phyloP scores from a whole-genome alignment of 2,888 invertebrate genomes.

The Petrophora chlorosata region DNA sequence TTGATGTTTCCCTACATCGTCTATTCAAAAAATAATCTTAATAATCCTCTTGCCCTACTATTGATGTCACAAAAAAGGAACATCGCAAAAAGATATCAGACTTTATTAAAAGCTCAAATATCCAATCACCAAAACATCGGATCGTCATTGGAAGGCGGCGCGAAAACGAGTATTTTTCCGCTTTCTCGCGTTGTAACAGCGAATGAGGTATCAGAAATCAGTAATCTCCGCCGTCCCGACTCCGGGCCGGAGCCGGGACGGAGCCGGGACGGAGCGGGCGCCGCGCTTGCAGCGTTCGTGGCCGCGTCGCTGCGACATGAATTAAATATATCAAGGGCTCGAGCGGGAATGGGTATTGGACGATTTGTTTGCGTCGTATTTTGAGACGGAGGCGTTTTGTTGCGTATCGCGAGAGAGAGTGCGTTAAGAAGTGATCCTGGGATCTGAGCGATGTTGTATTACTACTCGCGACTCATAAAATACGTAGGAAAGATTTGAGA shows the following conservation, averaged over 20 bases:
- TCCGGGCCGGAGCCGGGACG: too few species aligned
- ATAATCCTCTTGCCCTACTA: background rate
- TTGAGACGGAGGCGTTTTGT: conserved; percentile 28
- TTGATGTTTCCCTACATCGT: conserved; percentile 2
- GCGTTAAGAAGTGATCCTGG: conserved; percentile 6
- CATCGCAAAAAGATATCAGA: conserved; percentile 7
- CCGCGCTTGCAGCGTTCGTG: conserved; percentile 1
- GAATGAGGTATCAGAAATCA: conserved; percentile 25
- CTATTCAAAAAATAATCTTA: background rate
- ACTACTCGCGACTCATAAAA: conserved; percentile 2
- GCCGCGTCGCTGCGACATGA: conserved; percentile 14
- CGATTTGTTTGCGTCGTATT: conserved; percentile 36
- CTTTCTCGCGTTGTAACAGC: conserved; percentile 22
- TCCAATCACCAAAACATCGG: conserved; percentile 21
- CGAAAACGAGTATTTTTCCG: conserved; percentile 22
- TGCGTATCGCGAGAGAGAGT: conserved; percentile 6
- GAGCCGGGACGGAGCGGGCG: too few species aligned
- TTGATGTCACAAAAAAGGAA: background rate
- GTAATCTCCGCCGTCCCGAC: conserved; percentile 18
- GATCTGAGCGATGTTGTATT: conserved; percentile 5
- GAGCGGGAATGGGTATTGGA: conserved; percentile 28
- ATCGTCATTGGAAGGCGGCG: conserved; percentile 9
- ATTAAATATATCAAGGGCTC: conserved; percentile 21
- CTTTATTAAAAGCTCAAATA: conserved; percentile 24
- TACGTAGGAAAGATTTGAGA: background rate